Base-by-base conservation (phyloP, 1,140 invertebrate species). In the Asbolus verrucosus region DNA sequence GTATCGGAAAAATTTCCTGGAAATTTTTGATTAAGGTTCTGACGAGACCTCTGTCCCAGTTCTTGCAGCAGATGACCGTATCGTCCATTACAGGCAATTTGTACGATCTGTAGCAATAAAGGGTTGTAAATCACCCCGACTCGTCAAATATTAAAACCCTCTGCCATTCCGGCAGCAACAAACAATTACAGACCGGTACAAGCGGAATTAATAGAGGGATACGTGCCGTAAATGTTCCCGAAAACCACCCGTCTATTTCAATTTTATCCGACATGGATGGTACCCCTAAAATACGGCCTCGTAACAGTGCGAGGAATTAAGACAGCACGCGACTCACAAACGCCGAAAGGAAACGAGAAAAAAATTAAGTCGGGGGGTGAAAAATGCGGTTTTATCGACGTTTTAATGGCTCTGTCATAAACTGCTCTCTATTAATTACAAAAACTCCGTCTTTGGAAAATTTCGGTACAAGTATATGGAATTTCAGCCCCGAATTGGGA, bases 91-190 rank as follows among this genome's bases (percentile, higher is more conserved):
- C 46, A 11, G 1, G 46, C 21, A 54, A 54, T 54, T 54, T 54
- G 46, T 27, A 24, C 19, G 9, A 54, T 54, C 21, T 21, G 5
- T 21, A 54, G 46, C 46, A 54, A 54, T 54, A 54, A 54, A 54
- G 46, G 46, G 46, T 54, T 54, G 46, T 54, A 54, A 54, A 24
- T 54, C 46, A 54, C 46, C 46, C 46, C 27, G 18, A 54, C 46
- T 54, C 46, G 46, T 54, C 46, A 54, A 54, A 54, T 54, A 54
- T 54, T 54, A 54, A 54, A 54, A 54, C 46, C 46, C 46, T 16
- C 18, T 14, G 41, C 16, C 43, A 50, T 50, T 50, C 16, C 4
- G 43, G 21, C 46, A 30, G 46, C 46, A 54, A 54, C 46, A 54
- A 54, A 54, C 46, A 54, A 54, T 54, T 54, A 54, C 46, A 54